A percentile compares a stretch with the other conserved stretches of the same genome.
Conservation (phyloP, 2,113 vertebrate species). For the Herpetotheres cachinnans region DNA sequence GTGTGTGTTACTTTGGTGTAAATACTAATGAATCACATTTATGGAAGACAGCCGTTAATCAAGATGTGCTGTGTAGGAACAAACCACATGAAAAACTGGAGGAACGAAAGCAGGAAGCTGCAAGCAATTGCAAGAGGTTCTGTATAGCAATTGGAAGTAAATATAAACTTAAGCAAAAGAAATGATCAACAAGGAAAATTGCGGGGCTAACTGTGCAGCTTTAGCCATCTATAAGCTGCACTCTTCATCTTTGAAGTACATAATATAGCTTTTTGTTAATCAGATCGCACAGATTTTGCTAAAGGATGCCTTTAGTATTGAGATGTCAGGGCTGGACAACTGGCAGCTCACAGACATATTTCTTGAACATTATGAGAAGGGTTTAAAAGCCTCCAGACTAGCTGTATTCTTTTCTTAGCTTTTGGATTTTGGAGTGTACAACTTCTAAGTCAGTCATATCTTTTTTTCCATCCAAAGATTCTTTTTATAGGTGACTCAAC, state of each 20-base stretch:
- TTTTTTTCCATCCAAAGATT: conserved; percentile 74
- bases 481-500: conserved; percentile 97
- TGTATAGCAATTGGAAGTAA: neutral
- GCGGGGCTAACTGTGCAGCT: neutral
- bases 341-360: neutral
- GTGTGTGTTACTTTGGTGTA: neutral
- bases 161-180: neutral
- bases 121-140: neutral
- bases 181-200: neutral
- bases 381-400: neutral
- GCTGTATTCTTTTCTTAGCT: neutral
- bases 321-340: neutral
- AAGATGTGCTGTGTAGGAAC: neutral
- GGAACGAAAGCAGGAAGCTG: neutral
- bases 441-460: neutral
- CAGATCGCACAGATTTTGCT: neutral
- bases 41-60: neutral
- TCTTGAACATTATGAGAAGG: neutral
- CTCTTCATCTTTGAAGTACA: neutral
- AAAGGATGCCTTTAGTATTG: neutral
- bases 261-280: neutral
- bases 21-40: neutral
- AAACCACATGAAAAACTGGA: neutral
- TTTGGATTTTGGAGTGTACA: neutral
- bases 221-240: neutral